Evolutionary conservation across 1,140 invertebrate species (phyloP).

Genomic region (Sarcophaga peregrina): DNA sequence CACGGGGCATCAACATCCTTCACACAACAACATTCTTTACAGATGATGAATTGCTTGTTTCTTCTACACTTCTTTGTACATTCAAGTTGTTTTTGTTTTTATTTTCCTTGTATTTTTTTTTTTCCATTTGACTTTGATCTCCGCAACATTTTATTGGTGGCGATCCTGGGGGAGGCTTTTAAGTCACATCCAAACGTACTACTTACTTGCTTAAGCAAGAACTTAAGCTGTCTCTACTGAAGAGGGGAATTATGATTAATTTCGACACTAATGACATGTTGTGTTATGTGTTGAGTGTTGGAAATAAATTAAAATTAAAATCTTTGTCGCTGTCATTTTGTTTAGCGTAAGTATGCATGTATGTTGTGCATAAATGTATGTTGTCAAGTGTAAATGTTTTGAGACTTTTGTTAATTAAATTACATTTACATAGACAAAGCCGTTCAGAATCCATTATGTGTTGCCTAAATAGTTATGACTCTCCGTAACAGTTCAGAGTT

Average conservation of each 20-base stretch:
- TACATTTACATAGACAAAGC: too few relatives aligned
- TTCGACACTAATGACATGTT: conserved; percentile 8
- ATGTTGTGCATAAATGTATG: background rate
- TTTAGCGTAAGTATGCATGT: background rate
- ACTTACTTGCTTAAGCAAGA: background rate
- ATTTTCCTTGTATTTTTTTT: background rate
- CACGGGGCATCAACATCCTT: too few relatives aligned
- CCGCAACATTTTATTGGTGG: background rate
- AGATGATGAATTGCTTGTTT: too few relatives aligned
- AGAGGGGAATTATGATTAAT: conserved; percentile 13
- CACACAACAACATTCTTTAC: too few relatives aligned
- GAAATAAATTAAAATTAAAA: background rate
- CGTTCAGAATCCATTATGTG: too few relatives aligned
- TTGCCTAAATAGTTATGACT: background rate
- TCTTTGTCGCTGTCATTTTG: background rate
- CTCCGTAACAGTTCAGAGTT: background rate
- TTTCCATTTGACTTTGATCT: background rate
- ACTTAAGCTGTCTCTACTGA: conserved; percentile 3
- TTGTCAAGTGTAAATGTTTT: background rate
- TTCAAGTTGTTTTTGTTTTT: background rate
- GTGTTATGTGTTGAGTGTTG: background rate
- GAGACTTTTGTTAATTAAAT: background rate
- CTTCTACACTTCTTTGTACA: too few relatives aligned
- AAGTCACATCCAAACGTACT: too few relatives aligned
- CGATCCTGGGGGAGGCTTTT: background rate